Conservation (phyloP, 1,140 invertebrate species). For the Zophobas atratus region DNA sequence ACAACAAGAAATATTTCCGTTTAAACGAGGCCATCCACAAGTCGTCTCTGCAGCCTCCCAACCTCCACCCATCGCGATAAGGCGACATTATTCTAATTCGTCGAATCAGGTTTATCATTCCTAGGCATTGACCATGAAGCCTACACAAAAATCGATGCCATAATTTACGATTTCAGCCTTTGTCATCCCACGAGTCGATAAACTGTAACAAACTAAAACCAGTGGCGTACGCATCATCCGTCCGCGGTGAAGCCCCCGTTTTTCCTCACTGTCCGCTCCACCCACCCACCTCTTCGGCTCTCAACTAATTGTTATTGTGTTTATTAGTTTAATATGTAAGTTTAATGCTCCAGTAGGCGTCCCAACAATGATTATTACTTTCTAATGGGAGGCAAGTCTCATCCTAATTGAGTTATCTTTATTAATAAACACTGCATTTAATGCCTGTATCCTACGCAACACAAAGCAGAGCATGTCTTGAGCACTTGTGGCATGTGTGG, state of each 20-base stretch:
- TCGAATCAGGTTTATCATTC: conserved; percentile 27
- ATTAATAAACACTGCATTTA: conserved; percentile 41
- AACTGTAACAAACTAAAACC: conserved; percentile 17
- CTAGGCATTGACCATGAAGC: conserved; percentile 33
- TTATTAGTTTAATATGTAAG: conserved; percentile 25
- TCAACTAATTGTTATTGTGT: conserved; percentile 41
- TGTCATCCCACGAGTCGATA: conserved; percentile 19
- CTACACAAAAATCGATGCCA: conserved; percentile 35
- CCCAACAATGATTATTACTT: conserved; percentile 34
- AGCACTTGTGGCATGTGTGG: conserved; percentile 17
- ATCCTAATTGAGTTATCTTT: conserved; percentile 48
- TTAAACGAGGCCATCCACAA: conserved; percentile 20
- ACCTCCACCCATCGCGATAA: conserved; percentile 8
- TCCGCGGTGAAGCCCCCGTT: not conserved
- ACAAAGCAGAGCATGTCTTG: conserved; percentile 16
- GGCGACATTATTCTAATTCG: conserved; percentile 34
- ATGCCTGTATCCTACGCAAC: conserved; percentile 16
- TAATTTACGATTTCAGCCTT: conserved; percentile 27
- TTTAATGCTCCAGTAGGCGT: conserved; percentile 19
- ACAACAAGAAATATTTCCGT: not conserved
- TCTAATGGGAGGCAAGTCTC: conserved; percentile 42
- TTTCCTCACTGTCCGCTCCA: not conserved
- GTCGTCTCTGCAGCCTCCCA: not conserved
- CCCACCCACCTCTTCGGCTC: not conserved
- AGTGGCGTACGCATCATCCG: not conserved